phyloP scores from a whole-genome alignment of 1,140 invertebrate species.

The Tachypleus tridentatus region DNA sequence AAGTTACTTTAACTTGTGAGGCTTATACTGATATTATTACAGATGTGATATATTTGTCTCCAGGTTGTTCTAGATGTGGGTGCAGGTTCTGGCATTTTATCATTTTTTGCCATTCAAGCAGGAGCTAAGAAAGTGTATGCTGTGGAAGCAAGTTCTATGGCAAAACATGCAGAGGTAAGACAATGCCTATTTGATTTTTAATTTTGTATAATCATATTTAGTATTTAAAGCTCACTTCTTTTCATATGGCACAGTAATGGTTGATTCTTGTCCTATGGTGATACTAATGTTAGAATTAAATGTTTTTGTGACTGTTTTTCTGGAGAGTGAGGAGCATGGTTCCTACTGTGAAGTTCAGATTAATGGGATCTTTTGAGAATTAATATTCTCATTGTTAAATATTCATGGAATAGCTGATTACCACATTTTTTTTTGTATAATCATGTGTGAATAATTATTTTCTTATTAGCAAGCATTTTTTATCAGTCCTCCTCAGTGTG shows the following conservation, averaged over 20 bases:
- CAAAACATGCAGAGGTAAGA: slow-evolving; percentile 77
- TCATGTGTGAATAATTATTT: too few relatives aligned
- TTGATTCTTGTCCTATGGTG: too few relatives aligned
- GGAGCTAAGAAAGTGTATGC: slow-evolving; percentile 97
- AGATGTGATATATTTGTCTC: slow-evolving; percentile 54
- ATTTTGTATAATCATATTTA: background rate
- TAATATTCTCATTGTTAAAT: too few relatives aligned
- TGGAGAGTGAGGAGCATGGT: too few relatives aligned
- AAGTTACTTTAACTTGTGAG: too few relatives aligned
- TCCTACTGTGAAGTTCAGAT: too few relatives aligned
- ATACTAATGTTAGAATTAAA: background rate
- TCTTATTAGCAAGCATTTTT: too few relatives aligned
- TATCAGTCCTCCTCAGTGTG: too few relatives aligned
- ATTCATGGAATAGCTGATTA: too few relatives aligned
- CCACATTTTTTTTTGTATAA: too few relatives aligned
- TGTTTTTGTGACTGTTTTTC: background rate
- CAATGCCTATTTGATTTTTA: slow-evolving; percentile 3
- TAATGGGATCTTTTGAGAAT: too few relatives aligned
- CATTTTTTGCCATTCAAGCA: slow-evolving; percentile 96
- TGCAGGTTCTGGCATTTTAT: slow-evolving; percentile 91
- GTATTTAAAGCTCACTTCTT: background rate
- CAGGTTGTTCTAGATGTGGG: slow-evolving; percentile 89
- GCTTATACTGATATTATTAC: slow-evolving; percentile 48
- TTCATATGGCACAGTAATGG: too few relatives aligned
- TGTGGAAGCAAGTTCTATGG: slow-evolving; percentile 97